Evolutionary conservation across 2,113 vertebrate species (phyloP).

Genomic region (Microtus richardsoni): DNA sequence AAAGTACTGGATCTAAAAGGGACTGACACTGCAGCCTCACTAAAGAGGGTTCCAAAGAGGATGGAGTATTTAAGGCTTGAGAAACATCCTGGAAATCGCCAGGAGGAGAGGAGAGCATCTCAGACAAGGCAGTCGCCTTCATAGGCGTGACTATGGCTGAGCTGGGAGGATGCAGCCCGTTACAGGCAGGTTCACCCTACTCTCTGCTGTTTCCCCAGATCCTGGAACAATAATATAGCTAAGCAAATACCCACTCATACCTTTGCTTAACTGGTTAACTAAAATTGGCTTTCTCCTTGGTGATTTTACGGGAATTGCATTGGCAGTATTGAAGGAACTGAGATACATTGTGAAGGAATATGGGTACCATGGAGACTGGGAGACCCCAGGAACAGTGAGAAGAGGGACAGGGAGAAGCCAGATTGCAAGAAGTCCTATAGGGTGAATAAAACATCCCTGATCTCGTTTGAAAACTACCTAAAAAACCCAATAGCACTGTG

Average conservation of each 20-base stretch:
- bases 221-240: rapidly evolving
- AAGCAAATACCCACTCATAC: rapidly evolving
- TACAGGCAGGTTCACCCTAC: not conserved
- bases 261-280: not conserved
- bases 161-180: not conserved
- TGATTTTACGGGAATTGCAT: rapidly evolving
- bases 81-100: not conserved
- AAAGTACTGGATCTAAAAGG: rapidly evolving
- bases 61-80: not conserved
- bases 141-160: rapidly evolving
- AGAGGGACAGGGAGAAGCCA: not conserved
- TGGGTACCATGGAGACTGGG: not conserved
- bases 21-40: rapidly evolving
- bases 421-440: not conserved
- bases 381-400: no score
- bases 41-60: not conserved
- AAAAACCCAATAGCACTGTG: no score
- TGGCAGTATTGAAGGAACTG: not conserved
- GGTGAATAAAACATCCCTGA: rapidly evolving
- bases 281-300: not conserved
- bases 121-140: not conserved
- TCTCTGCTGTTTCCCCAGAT: not conserved
- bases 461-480: not conserved
- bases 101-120: not conserved
- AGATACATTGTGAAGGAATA: not conserved